phyloP scores from a whole-genome alignment of 2,113 vertebrate species.

The Scopus umbretta region DNA sequence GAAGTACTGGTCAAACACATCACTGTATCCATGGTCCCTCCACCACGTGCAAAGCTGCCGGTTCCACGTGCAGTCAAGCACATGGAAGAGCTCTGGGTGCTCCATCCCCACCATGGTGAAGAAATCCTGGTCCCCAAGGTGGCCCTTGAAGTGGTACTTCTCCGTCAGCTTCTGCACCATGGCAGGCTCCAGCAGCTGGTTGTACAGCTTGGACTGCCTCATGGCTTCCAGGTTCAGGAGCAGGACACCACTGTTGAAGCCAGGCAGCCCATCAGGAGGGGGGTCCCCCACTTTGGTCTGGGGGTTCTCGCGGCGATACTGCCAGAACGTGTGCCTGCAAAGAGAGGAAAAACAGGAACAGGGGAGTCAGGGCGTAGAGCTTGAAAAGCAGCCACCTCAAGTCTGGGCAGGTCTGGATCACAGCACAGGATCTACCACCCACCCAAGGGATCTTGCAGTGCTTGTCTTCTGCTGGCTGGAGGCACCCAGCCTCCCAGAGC shows the following conservation, averaged over 20 bases:
- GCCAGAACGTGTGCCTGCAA: slow-evolving; percentile 94
- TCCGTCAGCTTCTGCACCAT: slow-evolving; percentile 81
- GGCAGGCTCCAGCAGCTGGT: slow-evolving; percentile 81
- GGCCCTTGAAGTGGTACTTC: slow-evolving; percentile 91
- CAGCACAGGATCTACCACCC: not conserved
- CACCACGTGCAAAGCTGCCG: slow-evolving; percentile 97
- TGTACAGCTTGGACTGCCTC: slow-evolving; percentile 86
- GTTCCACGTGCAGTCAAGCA: slow-evolving; percentile 92
- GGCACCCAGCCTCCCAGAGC: not conserved
- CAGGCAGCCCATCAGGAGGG: slow-evolving; percentile 86
- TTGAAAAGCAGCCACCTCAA: not conserved
- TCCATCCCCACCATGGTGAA: slow-evolving; percentile 98
- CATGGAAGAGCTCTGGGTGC: slow-evolving; percentile 87
- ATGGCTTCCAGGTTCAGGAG: slow-evolving; percentile 88
- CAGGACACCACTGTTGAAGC: slow-evolving; percentile 97
- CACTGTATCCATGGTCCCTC: slow-evolving; percentile 90
- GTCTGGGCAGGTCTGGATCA: not conserved
- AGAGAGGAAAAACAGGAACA: not conserved
- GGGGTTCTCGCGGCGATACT: slow-evolving; percentile 93
- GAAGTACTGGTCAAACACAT: slow-evolving; percentile 90
- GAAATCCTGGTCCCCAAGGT: slow-evolving; percentile 98
- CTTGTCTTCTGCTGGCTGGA: not conserved
- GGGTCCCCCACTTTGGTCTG: slow-evolving; percentile 86
- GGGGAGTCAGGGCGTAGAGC: not conserved
- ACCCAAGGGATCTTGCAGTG: not conserved